Evolutionary conservation across 2,113 vertebrate species (phyloP).

Genomic region (Tachycineta bicolor): DNA sequence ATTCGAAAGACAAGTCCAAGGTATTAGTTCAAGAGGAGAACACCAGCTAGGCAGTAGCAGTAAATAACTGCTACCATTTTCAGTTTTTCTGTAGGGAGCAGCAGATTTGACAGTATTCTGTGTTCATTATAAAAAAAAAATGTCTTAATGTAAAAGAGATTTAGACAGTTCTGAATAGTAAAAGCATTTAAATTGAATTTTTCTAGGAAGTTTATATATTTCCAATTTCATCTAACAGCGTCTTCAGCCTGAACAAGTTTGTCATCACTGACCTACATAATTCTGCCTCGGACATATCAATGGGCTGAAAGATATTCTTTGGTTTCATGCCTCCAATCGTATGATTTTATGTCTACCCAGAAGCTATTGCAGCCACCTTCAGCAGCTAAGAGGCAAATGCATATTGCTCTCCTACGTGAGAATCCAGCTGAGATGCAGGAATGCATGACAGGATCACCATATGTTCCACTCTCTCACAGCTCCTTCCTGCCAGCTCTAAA

Average conservation of each 20-base stretch:
- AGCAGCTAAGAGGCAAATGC: constrained; percentile 29
- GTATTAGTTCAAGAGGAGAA: not conserved
- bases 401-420: not conserved
- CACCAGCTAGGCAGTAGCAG: not conserved
- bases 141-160: not conserved
- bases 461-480: constrained; percentile 2
- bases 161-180: not conserved
- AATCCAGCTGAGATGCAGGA: constrained; percentile 36
- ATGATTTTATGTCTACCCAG: not conserved
- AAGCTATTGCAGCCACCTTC: constrained; percentile 17
- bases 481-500: constrained; percentile 36
- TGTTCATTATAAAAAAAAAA: not conserved
- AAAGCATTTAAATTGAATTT: not conserved
- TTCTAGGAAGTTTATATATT: not conserved
- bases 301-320: not conserved
- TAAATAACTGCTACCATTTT: not conserved
- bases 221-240: not conserved
- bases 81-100: not conserved
- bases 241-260: not conserved
- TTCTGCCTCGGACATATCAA: not conserved
- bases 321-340: not conserved
- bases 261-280: not conserved
- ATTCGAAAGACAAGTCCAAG: not conserved
- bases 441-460: constrained; percentile 40
- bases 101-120: not conserved